These are phyloP conservation scores for Mesaphorura yosii DNA, from an alignment of 1,140 invertebrate genomes.

Conservation along the genomic window DNA sequence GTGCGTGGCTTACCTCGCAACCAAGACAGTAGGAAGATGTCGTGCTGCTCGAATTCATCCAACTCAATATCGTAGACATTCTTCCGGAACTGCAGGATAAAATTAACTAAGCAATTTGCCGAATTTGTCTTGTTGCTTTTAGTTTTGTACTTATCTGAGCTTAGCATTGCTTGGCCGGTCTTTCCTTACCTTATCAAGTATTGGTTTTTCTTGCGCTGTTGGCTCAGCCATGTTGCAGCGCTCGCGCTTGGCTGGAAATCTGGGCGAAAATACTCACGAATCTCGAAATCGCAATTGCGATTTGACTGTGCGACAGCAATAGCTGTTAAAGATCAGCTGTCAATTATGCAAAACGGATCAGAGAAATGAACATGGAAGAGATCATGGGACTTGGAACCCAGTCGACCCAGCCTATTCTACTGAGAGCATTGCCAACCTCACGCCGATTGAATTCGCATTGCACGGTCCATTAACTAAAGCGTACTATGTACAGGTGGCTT, in stretches of 20 bases:
- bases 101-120: not conserved
- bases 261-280: not conserved
- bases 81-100: not conserved
- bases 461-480: no score
- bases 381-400: no score
- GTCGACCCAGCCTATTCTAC: no score
- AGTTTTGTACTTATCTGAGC: not conserved
- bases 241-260: not conserved
- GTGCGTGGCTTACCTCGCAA: not conserved
- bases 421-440: no score
- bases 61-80: not conserved
- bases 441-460: no score
- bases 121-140: not conserved
- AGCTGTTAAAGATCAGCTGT: not conserved
- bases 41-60: not conserved
- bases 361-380: no score
- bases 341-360: no score
- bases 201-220: not conserved
- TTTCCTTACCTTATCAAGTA: not conserved
- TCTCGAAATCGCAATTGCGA: not conserved
- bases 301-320: not conserved
- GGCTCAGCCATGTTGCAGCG: not conserved
- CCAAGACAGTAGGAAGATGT: not conserved
- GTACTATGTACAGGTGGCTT: no score
- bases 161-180: not conserved